Evolutionary conservation across 2,888 invertebrate species (phyloP), one percentile per base, ranked within the genome.

Genomic region (Pardosa pseudoannulata): DNA sequence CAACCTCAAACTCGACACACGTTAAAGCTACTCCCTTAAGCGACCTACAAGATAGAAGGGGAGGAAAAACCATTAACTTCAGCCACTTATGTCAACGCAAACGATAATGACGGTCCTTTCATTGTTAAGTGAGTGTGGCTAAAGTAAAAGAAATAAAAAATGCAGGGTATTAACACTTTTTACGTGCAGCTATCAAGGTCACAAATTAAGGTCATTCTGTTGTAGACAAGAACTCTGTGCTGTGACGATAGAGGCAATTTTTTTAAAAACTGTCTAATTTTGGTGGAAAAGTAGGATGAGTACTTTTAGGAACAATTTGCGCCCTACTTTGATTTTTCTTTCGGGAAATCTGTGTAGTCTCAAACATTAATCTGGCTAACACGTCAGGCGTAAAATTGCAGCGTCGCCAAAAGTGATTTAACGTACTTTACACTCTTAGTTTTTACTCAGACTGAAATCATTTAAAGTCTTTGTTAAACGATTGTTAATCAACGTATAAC

Each of bases 131-230:
- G 56, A 85, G 56, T 78, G 29, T 76, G 27, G 72, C 27, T 36
- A 31, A 56, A 68, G 50, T 36, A 31, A n/a, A 31, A 31, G 27
- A 68, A 68, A 36, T 39, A 41, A 70, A 64, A 79, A 70, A 32
- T 27, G 67, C 19, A 27, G 70, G 73, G 73, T n/a, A 19, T 78
- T 85, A 85, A 78, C 83, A 50, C 73, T 78, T 85, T 85, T 85
- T 85, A 73, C 78, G 83, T 78, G 78, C 50, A 28, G 41, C 73
- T 78, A 85, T 85, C 83, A 85, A 85, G 83, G 78, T 78, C 83
- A 78, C 78, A 85, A 85, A 78, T 78, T 85, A 85, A 78, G 78
- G 83, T 85, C 78, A 85, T 85, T 78, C 67, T 13, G 72, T 23
- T 46, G 36, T 41, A 13, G 39, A 68, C 23, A 64, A 74, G 67